Base-by-base conservation (phyloP, 2,113 vertebrate species). In the Lycaon pictus region DNA sequence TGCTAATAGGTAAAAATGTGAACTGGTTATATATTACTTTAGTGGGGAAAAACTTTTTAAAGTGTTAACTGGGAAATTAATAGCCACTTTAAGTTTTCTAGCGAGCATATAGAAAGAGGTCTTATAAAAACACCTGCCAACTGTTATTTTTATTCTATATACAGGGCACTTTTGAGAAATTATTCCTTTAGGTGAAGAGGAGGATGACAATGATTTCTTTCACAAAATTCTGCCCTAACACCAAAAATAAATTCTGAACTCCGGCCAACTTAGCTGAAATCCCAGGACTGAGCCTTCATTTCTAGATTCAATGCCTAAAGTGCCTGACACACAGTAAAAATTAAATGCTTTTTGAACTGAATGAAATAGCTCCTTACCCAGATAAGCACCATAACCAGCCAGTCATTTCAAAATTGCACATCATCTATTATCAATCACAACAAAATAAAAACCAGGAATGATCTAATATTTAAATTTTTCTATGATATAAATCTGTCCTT, bases 161-260 rank as follows among this genome's bases (percentile, higher is more conserved):
- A 48, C 5, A 80, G 63, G 0, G 11, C 27, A 77, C 87, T 96
- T 88, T 90, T 89, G 72, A 97, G 48, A 98, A 96, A 94, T 32
- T 32, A 95, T 74, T 85, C 82, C 89, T 92, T 83, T 51, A 93
- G 53, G 63, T 35, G 79, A 76, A 81, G 48, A 53, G 25, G 29
- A 92, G n/a, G 12, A 82, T 27, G 20, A 71, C 74, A 91, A 74
- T 65, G 58, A 76, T 92, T 97, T 97, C 25, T 77, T 93, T 92
- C 88, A 94, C 8, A 95, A 71, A 94, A 88, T 90, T 93, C 84
- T 97, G 35, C 23, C 84, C 81, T 93, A 51, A 85, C n/a, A 55
- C 74, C 93, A 95, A 95, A 98, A 96, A 97, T 88, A 93, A 97
- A 91, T 90, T 85, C 95, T 95, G 88, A 88, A 55, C 12, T 88